These are phyloP conservation scores for Ovibos moschatus DNA, from an alignment of 2,113 vertebrate genomes.

Conservation along the genomic window DNA sequence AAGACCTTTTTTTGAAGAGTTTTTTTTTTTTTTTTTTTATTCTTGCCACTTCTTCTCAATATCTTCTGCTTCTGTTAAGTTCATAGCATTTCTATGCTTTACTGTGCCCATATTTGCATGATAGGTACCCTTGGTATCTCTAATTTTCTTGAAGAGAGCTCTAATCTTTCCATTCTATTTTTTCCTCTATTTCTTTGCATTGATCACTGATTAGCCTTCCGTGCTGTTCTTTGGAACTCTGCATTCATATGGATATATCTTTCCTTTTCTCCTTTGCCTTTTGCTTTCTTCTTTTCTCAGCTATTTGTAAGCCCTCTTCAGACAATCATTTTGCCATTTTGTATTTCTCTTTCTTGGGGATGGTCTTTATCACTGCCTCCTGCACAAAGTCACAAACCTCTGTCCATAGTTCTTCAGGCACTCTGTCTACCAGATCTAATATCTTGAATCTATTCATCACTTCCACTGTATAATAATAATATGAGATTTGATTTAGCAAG, in stretches of 20 bases:
- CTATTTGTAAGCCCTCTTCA: background rate
- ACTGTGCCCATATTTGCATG: background rate
- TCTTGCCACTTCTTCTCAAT: background rate
- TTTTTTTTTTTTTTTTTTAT: background rate
- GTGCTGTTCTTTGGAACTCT: background rate
- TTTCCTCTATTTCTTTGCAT: background rate
- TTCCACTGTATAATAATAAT: background rate
- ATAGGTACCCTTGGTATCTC: background rate
- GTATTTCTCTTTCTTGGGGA: background rate
- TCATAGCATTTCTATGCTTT: background rate
- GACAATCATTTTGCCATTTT: background rate
- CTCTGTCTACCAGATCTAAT: background rate
- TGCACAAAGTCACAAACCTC: fast-evolving
- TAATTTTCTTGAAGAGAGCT: background rate
- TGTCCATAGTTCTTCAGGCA: background rate
- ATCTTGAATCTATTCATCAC: background rate
- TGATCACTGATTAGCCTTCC: background rate
- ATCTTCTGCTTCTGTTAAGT: background rate
- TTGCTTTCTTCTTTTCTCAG: background rate
- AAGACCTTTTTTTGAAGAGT: background rate
- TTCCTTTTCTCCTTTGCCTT: background rate
- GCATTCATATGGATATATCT: background rate
- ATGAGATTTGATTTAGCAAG: background rate
- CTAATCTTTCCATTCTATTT: background rate
- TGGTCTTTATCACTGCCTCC: background rate